phyloP scores from a whole-genome alignment of 2,797 vertebrate genomes.

The Diceros bicornis region DNA sequence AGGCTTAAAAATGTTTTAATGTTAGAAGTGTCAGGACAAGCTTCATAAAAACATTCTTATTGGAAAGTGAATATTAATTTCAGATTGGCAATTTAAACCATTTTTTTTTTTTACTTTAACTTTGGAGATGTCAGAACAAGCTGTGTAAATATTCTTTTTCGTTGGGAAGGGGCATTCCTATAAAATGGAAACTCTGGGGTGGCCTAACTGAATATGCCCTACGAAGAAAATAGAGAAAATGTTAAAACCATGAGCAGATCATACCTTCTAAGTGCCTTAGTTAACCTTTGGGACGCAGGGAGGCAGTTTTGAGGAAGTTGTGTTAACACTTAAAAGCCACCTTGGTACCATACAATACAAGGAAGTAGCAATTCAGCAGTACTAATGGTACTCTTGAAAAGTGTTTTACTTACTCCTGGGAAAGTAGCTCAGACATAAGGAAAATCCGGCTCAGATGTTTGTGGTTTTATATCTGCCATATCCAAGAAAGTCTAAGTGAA shows the following conservation, averaged over 20 bases:
- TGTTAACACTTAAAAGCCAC: conserved; percentile 63
- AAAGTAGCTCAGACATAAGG: not conserved
- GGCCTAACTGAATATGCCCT: not conserved
- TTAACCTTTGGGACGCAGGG: conserved; percentile 14
- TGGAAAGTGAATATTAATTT: conserved; percentile 4
- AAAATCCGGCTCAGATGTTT: conserved; percentile 41
- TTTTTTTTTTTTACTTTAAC: conserved; percentile 52
- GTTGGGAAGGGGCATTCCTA: not conserved
- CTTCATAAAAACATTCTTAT: not conserved
- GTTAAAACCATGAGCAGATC: conserved; percentile 38
- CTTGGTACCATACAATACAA: not conserved
- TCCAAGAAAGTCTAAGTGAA: conserved; percentile 59
- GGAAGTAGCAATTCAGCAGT: not conserved
- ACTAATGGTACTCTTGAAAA: conserved; percentile 40
- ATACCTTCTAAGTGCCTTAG: not conserved
- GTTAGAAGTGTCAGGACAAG: not conserved
- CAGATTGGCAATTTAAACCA: not conserved
- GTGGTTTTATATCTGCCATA: not conserved
- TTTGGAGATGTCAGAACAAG: conserved; percentile 19
- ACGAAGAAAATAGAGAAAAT: conserved; percentile 50
- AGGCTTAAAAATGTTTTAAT: not conserved
- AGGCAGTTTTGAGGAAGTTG: not conserved
- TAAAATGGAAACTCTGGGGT: conserved; percentile 47
- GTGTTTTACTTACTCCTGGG: not conserved
- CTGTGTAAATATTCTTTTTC: conserved; percentile 26